phyloP scores from a whole-genome alignment of 1,140 invertebrate genomes.

The Platyscapa corneri region DNA sequence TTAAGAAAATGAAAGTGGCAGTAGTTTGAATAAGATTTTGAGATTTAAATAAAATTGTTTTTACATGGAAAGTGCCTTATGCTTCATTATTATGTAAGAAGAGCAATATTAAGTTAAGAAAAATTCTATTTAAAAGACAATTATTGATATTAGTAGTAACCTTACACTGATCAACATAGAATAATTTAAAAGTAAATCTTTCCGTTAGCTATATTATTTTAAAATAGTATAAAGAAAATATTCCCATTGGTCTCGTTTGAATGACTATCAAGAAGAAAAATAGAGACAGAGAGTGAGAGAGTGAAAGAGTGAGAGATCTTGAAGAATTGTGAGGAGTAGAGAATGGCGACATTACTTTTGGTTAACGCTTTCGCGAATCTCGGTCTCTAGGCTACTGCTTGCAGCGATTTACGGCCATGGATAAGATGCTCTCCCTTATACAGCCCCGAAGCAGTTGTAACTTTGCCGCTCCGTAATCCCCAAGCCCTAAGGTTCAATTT shows the following conservation, averaged over 20 bases:
- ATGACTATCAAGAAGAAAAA: background rate
- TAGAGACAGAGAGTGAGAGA: background rate
- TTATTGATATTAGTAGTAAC: background rate
- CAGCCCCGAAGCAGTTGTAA: conserved; percentile 53
- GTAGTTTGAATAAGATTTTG: too few species aligned
- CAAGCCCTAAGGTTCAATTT: conserved; percentile 49
- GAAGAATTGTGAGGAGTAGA: conserved; percentile 2
- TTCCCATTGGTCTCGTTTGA: background rate
- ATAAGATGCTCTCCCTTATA: conserved; percentile 54
- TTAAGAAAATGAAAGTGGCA: too few species aligned
- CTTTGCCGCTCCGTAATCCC: conserved; percentile 56
- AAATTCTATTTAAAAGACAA: too few species aligned
- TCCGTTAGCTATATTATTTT: background rate
- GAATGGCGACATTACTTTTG: conserved; percentile 51
- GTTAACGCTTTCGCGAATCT: conserved; percentile 55
- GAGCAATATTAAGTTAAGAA: too few species aligned
- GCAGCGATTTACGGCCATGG: conserved; percentile 60
- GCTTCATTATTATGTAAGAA: too few species aligned
- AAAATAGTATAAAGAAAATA: background rate
- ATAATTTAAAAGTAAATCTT: background rate
- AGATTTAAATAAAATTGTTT: too few species aligned
- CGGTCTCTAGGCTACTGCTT: conserved; percentile 45
- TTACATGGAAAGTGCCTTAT: too few species aligned
- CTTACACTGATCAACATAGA: background rate
- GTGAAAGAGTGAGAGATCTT: background rate